Conservation (phyloP, 2,113 vertebrate genomes). For the Phylloscopus trochiloides region DNA sequence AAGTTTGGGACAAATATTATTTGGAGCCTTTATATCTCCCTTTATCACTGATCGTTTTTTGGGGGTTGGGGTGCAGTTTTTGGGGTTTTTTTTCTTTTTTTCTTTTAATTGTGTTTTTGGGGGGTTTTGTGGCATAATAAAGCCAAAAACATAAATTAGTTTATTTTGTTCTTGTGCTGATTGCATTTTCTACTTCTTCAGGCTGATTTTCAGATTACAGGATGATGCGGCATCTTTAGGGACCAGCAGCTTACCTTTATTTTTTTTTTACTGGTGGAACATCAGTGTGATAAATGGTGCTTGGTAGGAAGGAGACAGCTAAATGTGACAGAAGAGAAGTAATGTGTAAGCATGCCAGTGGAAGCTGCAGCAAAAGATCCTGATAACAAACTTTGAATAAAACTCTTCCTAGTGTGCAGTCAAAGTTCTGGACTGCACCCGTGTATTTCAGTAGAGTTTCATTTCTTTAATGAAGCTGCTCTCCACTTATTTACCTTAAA, state of each 20-base stretch:
- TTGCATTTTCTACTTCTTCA: neutral
- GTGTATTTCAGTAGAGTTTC: neutral
- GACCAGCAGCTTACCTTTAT: neutral
- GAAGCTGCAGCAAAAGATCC: neutral
- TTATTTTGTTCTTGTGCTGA: neutral
- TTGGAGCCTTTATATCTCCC: neutral
- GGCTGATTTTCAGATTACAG: neutral
- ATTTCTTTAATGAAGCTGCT: slow-evolving; percentile 3
- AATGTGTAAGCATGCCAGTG: neutral
- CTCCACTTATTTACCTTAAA: slow-evolving; percentile 3
- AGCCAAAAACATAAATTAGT: neutral
- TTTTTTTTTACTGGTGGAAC: neutral
- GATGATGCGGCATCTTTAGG: neutral
- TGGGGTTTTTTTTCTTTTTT: too few relatives aligned
- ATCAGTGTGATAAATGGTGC: neutral
- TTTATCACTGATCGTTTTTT: neutral
- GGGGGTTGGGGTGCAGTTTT: too few relatives aligned
- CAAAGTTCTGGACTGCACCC: neutral
- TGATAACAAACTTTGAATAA: neutral
- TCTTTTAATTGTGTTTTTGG: too few relatives aligned
- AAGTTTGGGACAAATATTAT: neutral
- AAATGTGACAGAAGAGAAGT: neutral
- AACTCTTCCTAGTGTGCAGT: neutral
- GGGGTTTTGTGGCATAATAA: neutral
- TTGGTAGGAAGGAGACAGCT: neutral